Evolutionary conservation across 2,797 vertebrate species (phyloP).

Genomic region (Syngnathus rostellatus): DNA sequence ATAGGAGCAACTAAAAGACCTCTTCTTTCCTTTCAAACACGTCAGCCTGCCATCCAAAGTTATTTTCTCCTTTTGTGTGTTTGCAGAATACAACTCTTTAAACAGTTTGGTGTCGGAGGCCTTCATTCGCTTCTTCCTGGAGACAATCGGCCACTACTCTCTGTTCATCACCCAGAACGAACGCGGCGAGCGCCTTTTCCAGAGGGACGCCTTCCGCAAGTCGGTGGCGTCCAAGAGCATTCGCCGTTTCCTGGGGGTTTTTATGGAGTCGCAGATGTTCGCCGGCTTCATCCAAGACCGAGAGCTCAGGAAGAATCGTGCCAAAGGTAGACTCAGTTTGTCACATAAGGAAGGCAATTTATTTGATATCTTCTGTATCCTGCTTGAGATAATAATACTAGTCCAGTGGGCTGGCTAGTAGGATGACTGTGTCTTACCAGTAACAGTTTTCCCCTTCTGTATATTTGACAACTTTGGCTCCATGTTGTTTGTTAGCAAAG

Average conservation of each 20-base stretch:
- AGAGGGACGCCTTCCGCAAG: constrained; percentile 94
- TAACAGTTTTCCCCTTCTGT: no score
- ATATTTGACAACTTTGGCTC: no score
- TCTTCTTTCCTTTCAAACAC: constrained; percentile 7
- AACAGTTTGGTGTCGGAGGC: constrained; percentile 95
- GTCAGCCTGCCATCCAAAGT: constrained; percentile 1
- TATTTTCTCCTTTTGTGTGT: constrained; percentile 11
- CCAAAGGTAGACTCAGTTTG: constrained; percentile 75
- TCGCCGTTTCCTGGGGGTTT: constrained; percentile 95
- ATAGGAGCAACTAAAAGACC: constrained; percentile 1
- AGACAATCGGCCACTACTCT: constrained; percentile 96
- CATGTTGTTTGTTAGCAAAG: no score
- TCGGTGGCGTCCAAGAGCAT: constrained; percentile 97
- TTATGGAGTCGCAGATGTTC: constrained; percentile 99
- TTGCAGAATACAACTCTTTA: constrained; percentile 87
- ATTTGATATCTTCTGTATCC: not conserved
- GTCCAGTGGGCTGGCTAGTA: no score
- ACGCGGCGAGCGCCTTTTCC: constrained; percentile 85
- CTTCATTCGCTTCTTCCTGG: constrained; percentile 98
- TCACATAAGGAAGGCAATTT: not conserved
- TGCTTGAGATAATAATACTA: no score
- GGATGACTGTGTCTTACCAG: no score
- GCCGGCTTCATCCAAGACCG: constrained; percentile 97
- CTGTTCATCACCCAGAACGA: constrained; percentile 92
- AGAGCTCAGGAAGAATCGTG: constrained; percentile 89